Evolutionary conservation across 2,113 vertebrate species (phyloP).

Genomic region (Eira barbara): DNA sequence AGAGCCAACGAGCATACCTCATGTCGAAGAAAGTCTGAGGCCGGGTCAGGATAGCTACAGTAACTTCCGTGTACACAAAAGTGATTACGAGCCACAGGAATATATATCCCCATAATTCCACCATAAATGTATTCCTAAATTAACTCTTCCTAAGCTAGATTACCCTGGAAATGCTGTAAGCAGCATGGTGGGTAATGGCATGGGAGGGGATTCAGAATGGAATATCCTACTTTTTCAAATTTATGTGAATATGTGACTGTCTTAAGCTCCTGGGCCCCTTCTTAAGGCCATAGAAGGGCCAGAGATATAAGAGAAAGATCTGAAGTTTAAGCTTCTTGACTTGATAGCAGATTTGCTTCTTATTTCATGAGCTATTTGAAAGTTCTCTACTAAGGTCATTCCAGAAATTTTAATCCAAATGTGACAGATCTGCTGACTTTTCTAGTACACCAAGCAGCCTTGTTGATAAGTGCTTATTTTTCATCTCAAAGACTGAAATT

Average conservation of each 20-base stretch:
- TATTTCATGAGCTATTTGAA: background rate
- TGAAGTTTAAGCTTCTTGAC: background rate
- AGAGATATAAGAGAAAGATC: background rate
- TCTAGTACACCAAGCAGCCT: background rate
- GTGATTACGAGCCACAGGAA: background rate
- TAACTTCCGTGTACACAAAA: background rate
- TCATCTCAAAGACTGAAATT: background rate
- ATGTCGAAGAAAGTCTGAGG: background rate
- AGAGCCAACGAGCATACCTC: background rate
- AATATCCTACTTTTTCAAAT: background rate
- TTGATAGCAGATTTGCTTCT: background rate
- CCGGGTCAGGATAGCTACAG: background rate
- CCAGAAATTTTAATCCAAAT: background rate
- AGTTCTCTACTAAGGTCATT: background rate
- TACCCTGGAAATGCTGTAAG: background rate
- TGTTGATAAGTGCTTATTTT: background rate
- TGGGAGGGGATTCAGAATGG: background rate
- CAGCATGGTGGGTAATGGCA: background rate
- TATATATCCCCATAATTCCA: background rate
- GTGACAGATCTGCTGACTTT: background rate
- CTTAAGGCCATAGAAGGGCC: background rate
- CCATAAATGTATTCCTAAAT: background rate
- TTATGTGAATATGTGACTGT: background rate
- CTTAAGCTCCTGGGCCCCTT: background rate
- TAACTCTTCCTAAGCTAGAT: background rate